Evolutionary conservation across 2,888 invertebrate species (phyloP).

Genomic region (Teleogryllus oceanicus): DNA sequence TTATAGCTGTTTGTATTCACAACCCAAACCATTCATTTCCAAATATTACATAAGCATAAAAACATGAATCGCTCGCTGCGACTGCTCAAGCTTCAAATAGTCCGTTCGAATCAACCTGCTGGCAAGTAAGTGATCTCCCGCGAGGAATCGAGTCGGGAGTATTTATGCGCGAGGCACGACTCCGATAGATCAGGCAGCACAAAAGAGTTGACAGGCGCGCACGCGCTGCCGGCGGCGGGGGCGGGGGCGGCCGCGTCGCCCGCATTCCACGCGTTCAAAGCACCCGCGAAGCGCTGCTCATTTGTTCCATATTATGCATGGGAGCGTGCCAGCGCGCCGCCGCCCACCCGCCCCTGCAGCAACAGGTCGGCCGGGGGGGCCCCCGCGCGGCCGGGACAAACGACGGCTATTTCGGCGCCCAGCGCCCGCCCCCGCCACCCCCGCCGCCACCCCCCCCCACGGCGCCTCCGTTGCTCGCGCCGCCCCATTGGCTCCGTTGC

Average conservation of each 20-base stretch:
- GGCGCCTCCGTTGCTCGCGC: not conserved
- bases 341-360: not conserved
- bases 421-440: not conserved
- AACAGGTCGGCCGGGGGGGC: not conserved
- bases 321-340: not conserved
- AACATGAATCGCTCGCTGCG: too few species aligned
- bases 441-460: not conserved
- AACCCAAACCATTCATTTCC: too few species aligned
- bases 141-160: too few species aligned
- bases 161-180: too few species aligned
- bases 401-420: not conserved
- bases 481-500: too few species aligned
- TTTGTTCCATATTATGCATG: constrained; percentile 18
- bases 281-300: not conserved
- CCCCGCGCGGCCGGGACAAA: not conserved
- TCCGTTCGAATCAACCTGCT: too few species aligned
- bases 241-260: not conserved
- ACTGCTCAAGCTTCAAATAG: too few species aligned
- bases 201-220: too few species aligned
- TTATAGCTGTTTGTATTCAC: too few species aligned
- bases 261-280: not conserved
- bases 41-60: too few species aligned
- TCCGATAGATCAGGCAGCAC: too few species aligned
- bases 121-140: too few species aligned
- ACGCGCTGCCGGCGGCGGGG: not conserved